phyloP scores from a whole-genome alignment of 2,113 vertebrate genomes.

The Brevimyrus niger region DNA sequence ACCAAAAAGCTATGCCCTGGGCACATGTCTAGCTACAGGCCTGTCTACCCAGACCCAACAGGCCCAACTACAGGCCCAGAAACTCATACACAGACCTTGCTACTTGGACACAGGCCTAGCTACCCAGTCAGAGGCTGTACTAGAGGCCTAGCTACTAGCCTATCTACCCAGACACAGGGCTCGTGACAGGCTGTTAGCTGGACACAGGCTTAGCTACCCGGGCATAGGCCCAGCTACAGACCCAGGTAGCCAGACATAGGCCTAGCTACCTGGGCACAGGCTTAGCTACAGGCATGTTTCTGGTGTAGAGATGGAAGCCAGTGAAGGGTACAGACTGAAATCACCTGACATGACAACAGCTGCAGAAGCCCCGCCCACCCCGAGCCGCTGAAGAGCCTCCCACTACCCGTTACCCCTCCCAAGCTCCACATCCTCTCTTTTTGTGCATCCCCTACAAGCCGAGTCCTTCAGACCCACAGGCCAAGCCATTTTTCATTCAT shows the following conservation, averaged over 20 bases:
- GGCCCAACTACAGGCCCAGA: background rate
- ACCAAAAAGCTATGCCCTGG: background rate
- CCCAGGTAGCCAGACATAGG: background rate
- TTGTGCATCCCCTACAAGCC: background rate
- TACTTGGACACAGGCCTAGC: background rate
- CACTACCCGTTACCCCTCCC: background rate
- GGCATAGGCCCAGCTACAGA: background rate
- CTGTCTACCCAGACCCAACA: background rate
- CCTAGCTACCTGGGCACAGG: background rate
- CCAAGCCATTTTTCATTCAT: background rate
- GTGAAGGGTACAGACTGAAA: slow-evolving; percentile 17
- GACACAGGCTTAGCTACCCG: background rate
- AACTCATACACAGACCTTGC: too few species aligned
- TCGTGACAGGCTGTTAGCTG: too few species aligned
- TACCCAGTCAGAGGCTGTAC: background rate
- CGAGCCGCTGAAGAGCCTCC: background rate
- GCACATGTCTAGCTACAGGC: background rate
- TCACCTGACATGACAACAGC: background rate
- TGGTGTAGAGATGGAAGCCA: background rate
- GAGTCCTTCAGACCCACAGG: background rate
- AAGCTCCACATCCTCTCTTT: background rate
- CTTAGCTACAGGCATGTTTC: background rate
- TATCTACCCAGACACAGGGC: too few species aligned
- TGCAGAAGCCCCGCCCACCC: background rate
- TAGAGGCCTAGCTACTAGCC: background rate